Conservation (phyloP, 2,888 invertebrate genomes). For the Lysandra coridon region DNA sequence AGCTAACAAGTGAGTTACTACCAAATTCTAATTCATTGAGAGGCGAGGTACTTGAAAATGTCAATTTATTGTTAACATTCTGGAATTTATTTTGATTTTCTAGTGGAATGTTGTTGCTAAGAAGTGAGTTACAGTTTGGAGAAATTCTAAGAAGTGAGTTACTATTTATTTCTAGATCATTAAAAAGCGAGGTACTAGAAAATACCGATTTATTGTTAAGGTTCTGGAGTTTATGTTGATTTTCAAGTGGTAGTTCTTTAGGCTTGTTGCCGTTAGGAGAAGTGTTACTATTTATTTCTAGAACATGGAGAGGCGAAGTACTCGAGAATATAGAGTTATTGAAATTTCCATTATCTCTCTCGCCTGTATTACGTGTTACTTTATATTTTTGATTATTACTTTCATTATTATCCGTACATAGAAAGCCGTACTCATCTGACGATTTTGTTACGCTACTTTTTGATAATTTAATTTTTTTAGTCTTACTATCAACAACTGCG, state of each 20-base stretch:
- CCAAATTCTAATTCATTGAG: no score
- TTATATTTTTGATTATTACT: not conserved
- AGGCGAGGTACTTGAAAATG: no score
- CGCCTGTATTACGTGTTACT: not conserved
- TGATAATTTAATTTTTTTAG: not conserved
- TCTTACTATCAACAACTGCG: not conserved
- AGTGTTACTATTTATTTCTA: not conserved
- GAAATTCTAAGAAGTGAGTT: not conserved
- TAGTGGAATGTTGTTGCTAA: not conserved
- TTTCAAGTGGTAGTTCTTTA: not conserved
- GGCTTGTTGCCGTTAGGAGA: not conserved
- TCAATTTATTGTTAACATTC: not conserved
- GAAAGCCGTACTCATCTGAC: not conserved
- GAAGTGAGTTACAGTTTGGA: no score
- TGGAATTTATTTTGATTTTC: not conserved
- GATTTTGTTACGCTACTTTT: not conserved
- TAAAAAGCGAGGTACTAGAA: no score
- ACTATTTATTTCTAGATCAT: not conserved
- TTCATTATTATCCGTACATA: not conserved
- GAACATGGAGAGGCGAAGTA: not conserved
- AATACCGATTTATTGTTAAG: not conserved
- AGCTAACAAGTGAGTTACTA: not conserved
- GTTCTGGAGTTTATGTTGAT: not conserved
- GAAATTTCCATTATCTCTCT: not conserved
- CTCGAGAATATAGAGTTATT: conserved; percentile 6